These are phyloP conservation scores for Conomelus anceps DNA, from an alignment of 2,888 invertebrate species.

Conservation along the genomic window DNA sequence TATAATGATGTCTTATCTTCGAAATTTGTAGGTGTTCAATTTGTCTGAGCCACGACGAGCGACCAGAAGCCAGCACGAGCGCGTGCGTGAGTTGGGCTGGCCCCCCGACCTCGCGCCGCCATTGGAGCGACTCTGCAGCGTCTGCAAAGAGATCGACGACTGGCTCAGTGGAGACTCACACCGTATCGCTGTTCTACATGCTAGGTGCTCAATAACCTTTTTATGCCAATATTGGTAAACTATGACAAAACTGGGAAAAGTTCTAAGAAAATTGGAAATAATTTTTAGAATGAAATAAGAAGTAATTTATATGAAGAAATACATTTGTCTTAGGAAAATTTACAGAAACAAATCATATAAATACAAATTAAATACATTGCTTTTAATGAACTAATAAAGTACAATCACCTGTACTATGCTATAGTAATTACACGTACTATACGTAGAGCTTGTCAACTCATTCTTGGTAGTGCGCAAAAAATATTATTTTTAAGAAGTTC, in stretches of 20 bases:
- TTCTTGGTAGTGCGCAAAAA: too few relatives aligned
- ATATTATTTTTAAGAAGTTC: too few relatives aligned
- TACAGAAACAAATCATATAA: too few relatives aligned
- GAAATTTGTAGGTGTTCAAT: constrained; percentile 71
- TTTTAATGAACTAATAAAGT: too few relatives aligned
- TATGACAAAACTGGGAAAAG: neutral
- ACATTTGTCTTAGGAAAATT: too few relatives aligned
- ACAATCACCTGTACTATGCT: too few relatives aligned
- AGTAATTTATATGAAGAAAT: too few relatives aligned
- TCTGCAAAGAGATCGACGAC: constrained; percentile 89
- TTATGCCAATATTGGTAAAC: neutral
- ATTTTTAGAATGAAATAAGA: too few relatives aligned
- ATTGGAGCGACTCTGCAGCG: constrained; percentile 79
- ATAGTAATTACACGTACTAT: too few relatives aligned
- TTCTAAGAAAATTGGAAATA: neutral
- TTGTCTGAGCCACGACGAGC: constrained; percentile 63
- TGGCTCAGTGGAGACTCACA: constrained; percentile 79
- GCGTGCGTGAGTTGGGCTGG: constrained; percentile 75
- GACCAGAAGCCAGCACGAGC: constrained; percentile 59
- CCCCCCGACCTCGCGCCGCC: constrained; percentile 79
- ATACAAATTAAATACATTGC: too few relatives aligned
- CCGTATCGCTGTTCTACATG: constrained; percentile 81
- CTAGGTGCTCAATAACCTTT: constrained; percentile 54
- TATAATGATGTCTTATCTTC: neutral
- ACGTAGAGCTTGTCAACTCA: too few relatives aligned